Conservation (phyloP, 2,888 invertebrate genomes). For the Diploptera punctata region DNA sequence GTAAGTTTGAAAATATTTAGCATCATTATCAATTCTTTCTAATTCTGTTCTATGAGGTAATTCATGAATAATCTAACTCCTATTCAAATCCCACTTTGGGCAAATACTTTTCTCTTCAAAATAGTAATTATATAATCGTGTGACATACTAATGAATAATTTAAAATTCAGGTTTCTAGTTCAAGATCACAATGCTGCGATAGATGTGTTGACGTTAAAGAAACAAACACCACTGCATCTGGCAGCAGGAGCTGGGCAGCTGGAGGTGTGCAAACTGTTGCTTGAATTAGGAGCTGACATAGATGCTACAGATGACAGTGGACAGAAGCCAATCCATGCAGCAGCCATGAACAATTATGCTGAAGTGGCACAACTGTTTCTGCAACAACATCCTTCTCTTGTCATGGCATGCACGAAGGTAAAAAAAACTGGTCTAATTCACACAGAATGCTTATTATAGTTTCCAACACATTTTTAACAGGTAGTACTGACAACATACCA, state of each 20-base stretch:
- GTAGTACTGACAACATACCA: too few relatives aligned
- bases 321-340: conserved; percentile 96
- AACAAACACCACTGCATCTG: conserved; percentile 96
- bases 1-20: too few relatives aligned
- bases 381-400: conserved; percentile 91
- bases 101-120: too few relatives aligned
- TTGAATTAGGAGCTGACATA: conserved; percentile 93
- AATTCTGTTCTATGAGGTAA: too few relatives aligned
- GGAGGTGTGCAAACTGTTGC: conserved; percentile 89
- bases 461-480: too few relatives aligned
- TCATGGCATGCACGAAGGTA: conserved; percentile 91
- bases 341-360: conserved; percentile 97
- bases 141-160: too few relatives aligned
- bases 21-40: too few relatives aligned
- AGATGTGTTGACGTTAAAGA: conserved; percentile 93
- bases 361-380: conserved; percentile 98
- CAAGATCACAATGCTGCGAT: conserved; percentile 95
- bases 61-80: too few relatives aligned
- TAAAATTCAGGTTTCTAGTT: conserved; percentile 89
- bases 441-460: too few relatives aligned
- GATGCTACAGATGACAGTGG: conserved; percentile 96
- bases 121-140: too few relatives aligned
- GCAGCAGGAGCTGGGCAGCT: conserved; percentile 96
- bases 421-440: too few relatives aligned
- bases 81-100: too few relatives aligned